Percentiles rank a stretch among this genome's conserved stretches.
Conservation (phyloP, 2,797 vertebrate genomes). For the Sebastes itinus region DNA sequence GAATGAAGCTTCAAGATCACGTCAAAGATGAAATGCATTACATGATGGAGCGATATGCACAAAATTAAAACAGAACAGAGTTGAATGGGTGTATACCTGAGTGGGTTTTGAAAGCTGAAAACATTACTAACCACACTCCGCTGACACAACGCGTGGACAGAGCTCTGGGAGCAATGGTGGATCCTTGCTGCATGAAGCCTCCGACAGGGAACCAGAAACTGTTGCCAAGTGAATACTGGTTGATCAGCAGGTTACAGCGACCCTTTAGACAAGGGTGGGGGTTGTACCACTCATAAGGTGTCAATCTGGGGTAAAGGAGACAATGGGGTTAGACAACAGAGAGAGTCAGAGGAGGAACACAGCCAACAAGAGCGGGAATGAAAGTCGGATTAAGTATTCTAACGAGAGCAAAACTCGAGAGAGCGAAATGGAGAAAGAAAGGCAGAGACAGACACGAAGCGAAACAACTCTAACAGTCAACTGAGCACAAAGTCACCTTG, state of each 20-base stretch:
- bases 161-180: conserved; percentile 94
- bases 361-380: neutral
- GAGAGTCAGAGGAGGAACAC: neutral
- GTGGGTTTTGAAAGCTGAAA: conserved; percentile 1
- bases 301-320: conserved; percentile 82
- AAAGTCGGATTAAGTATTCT: conserved; percentile 29
- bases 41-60: neutral
- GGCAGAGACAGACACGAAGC: conserved; percentile 40
- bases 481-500: conserved; percentile 72
- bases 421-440: conserved; percentile 28
- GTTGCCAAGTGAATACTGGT: conserved; percentile 98
- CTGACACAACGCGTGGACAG: conserved; percentile 97
- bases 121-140: conserved; percentile 92
- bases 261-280: conserved; percentile 96
- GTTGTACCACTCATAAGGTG: conserved; percentile 99
- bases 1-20: conserved; percentile 8
- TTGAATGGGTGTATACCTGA: neutral
- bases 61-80: neutral
- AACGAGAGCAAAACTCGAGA: conserved; percentile 44
- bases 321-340: conserved; percentile 4
- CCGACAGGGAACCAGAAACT: conserved; percentile 99
- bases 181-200: conserved; percentile 99
- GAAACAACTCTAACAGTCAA: conserved; percentile 54
- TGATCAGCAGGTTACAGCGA: conserved; percentile 93
- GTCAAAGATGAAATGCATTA: conserved; percentile 17